Percentiles rank a stretch among this genome's conserved stretches.
Evolutionary conservation across 53 echinoderm and acorn worm genomes (phyloP).

Genomic region (Holothuria leucospilota): DNA sequence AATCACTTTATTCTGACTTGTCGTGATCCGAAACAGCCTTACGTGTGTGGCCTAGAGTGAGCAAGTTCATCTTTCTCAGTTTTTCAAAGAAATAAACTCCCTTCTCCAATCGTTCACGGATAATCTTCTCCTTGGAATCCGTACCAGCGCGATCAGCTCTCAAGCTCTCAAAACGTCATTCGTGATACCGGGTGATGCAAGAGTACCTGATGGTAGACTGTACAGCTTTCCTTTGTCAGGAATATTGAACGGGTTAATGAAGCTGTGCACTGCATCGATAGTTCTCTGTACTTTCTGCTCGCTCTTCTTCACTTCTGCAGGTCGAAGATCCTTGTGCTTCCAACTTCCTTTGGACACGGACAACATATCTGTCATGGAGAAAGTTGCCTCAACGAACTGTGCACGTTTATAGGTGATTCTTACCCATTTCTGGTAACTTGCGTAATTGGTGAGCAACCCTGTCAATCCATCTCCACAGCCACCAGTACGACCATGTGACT

Average conservation of each 20-base stretch:
- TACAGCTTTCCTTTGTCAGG: conserved; percentile 40
- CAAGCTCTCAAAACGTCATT: conserved; percentile 55
- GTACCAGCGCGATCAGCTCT: conserved; percentile 47
- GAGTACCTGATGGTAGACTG: conserved; percentile 41
- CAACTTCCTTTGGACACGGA: conserved; percentile 24
- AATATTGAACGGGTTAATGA: conserved; percentile 56
- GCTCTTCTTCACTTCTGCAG: conserved; percentile 46
- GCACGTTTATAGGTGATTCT: conserved; percentile 50
- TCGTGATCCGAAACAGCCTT: conserved; percentile 42
- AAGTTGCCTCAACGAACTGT: conserved; percentile 49
- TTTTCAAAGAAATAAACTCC: conserved; percentile 58
- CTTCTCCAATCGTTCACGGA: conserved; percentile 24
- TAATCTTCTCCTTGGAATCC: conserved; percentile 44
- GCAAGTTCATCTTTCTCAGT: conserved; percentile 51
- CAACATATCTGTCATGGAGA: conserved; percentile 52
- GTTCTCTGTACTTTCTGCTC: conserved; percentile 30
- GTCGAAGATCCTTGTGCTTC: conserved; percentile 52
- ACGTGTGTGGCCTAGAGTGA: background rate
- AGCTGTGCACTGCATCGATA: conserved; percentile 41
- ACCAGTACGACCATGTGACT: conserved; percentile 55
- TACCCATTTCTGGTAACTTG: conserved; percentile 67
- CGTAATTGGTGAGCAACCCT: conserved; percentile 55
- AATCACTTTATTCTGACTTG: conserved; percentile 41
- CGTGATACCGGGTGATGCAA: conserved; percentile 38
- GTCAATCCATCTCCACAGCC: conserved; percentile 63